Conservation (phyloP, 2,113 vertebrate genomes). For the Balaenoptera acutorostrata region DNA sequence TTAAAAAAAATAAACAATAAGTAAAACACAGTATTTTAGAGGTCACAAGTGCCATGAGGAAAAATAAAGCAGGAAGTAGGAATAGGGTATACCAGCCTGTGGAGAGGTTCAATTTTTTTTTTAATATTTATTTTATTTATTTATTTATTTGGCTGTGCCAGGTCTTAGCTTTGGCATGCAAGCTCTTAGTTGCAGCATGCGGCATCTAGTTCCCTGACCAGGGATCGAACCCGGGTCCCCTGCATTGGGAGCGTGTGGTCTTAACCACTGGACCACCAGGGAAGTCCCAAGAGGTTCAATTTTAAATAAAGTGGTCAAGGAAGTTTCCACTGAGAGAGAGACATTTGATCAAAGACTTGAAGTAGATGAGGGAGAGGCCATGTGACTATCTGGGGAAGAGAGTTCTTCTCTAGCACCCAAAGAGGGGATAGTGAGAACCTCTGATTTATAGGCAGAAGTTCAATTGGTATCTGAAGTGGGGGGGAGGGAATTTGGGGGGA, state of each 20-base stretch:
- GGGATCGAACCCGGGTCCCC: too few species aligned
- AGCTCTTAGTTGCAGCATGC: too few species aligned
- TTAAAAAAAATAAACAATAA: background rate
- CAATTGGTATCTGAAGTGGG: background rate
- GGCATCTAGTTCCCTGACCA: too few species aligned
- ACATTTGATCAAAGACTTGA: background rate
- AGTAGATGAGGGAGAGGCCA: background rate
- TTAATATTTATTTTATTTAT: too few species aligned
- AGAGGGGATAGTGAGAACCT: background rate
- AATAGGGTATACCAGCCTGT: background rate
- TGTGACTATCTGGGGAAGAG: background rate
- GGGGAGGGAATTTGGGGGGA: fast-evolving
- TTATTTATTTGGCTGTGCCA: too few species aligned
- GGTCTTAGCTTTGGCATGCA: too few species aligned
- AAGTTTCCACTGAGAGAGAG: background rate
- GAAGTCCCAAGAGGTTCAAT: too few species aligned
- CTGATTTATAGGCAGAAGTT: background rate
- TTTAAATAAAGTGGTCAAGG: background rate
- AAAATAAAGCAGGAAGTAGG: background rate
- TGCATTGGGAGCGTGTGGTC: too few species aligned
- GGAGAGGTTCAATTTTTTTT: background rate
- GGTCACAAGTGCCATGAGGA: background rate
- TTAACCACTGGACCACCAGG: too few species aligned
- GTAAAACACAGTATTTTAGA: background rate
- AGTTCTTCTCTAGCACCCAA: background rate